Conservation (phyloP, 2,797 vertebrate genomes). For the Naso thynnoides region DNA sequence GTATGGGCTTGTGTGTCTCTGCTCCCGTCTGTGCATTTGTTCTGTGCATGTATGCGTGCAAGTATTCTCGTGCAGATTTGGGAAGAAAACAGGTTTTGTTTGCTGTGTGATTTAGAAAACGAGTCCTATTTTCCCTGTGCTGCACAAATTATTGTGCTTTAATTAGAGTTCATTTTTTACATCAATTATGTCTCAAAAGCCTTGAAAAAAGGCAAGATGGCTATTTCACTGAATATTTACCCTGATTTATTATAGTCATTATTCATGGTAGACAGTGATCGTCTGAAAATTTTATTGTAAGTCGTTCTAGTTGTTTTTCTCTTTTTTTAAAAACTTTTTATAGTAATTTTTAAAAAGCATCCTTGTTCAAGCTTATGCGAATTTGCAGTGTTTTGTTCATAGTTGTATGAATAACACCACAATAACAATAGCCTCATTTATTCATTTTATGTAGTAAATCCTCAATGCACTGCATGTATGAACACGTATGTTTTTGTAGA, state of each 20-base stretch:
- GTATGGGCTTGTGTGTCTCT: constrained; percentile 27
- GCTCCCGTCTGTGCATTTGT: not conserved
- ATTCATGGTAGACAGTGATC: not conserved
- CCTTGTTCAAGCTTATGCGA: not conserved
- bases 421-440: not conserved
- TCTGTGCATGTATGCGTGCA: constrained; percentile 9
- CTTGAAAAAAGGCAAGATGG: not conserved
- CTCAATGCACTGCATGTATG: not conserved
- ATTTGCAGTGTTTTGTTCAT: not conserved
- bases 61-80: constrained; percentile 11
- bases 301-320: not conserved
- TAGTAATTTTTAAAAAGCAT: not conserved
- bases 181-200: not conserved
- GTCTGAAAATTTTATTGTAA: not conserved
- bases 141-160: not conserved
- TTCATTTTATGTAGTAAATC: constrained; percentile 16
- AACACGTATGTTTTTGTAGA: constrained; percentile 14
- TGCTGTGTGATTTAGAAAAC: not conserved
- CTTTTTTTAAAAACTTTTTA: not conserved
- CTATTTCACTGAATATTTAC: not conserved
- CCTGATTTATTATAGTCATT: not conserved
- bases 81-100: not conserved
- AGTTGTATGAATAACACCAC: not conserved
- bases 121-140: not conserved
- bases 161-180: not conserved